Evolutionary conservation across 2,888 invertebrate species (phyloP).

Genomic region (Pyrrhia umbra): DNA sequence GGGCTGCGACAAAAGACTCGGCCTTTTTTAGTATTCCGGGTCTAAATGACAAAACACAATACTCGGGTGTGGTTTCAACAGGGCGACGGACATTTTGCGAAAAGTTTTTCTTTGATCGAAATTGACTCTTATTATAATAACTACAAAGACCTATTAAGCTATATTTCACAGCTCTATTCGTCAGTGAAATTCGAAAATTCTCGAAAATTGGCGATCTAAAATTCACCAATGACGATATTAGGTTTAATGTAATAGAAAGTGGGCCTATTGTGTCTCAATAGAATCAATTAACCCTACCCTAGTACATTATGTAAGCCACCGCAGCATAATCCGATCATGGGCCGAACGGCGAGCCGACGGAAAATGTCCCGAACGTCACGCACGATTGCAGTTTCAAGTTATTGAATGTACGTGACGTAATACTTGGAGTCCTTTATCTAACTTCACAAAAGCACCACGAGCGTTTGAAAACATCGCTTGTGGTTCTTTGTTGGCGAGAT

Average conservation of each 20-base stretch:
- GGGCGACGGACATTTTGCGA: conserved; percentile 45
- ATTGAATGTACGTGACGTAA: conserved; percentile 3
- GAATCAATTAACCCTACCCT: conserved; percentile 52
- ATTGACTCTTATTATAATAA: not conserved
- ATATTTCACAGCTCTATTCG: not conserved
- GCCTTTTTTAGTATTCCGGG: conserved; percentile 68
- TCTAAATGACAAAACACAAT: conserved; percentile 68
- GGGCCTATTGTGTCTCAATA: conserved; percentile 36
- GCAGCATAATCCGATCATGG: conserved; percentile 46
- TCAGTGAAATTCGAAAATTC: not conserved
- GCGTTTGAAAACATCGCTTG: not conserved
- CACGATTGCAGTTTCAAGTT: conserved; percentile 19
- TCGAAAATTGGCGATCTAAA: not conserved
- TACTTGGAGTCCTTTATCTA: not conserved
- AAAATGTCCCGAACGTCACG: conserved; percentile 2
- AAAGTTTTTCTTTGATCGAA: conserved; percentile 17
- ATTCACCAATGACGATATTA: conserved; percentile 10
- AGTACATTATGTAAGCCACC: conserved; percentile 55
- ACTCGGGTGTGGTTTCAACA: conserved; percentile 57
- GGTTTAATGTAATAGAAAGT: conserved; percentile 30
- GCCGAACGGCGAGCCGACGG: conserved; percentile 5
- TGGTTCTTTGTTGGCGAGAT: not conserved
- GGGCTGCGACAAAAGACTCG: conserved; percentile 67
- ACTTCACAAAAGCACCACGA: not conserved
- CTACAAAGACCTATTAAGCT: not conserved